phyloP scores from a whole-genome alignment of 2,113 vertebrate genomes.

The Seriola aureovittata region DNA sequence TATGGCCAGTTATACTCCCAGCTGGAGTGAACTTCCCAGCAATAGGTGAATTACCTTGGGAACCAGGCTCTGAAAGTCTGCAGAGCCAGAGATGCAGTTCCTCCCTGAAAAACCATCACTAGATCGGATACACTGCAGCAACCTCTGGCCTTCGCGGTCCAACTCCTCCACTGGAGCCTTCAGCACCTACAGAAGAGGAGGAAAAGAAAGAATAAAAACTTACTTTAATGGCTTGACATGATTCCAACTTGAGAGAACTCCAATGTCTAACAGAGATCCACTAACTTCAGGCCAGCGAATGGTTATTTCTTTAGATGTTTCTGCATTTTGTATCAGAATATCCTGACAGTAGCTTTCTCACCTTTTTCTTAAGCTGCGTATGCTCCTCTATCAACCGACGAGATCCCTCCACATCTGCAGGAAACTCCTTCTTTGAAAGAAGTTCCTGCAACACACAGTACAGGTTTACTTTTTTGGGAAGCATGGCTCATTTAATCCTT shows the following conservation, averaged over 20 bases:
- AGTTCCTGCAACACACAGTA: conserved; percentile 86
- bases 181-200: conserved; percentile 83
- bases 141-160: conserved; percentile 95
- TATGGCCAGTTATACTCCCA: background rate
- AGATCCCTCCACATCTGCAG: conserved; percentile 96
- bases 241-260: background rate
- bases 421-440: conserved; percentile 96
- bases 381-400: conserved; percentile 96
- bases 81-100: conserved; percentile 96
- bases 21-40: background rate
- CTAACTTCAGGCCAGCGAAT: background rate
- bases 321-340: too few species aligned
- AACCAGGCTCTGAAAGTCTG: conserved; percentile 98
- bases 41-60: conserved; percentile 85
- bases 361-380: conserved; percentile 96
- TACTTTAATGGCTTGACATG: background rate
- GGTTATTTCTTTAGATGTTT: background rate
- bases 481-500: fast-evolving
- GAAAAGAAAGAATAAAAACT: background rate
- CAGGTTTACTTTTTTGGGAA: background rate
- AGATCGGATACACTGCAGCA: conserved; percentile 95
- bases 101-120: conserved; percentile 96
- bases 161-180: conserved; percentile 98
- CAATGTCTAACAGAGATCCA: background rate
- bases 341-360: background rate